These are phyloP conservation scores for Atrina japonica DNA, from an alignment of 2,888 invertebrate species.

Conservation along the genomic window DNA sequence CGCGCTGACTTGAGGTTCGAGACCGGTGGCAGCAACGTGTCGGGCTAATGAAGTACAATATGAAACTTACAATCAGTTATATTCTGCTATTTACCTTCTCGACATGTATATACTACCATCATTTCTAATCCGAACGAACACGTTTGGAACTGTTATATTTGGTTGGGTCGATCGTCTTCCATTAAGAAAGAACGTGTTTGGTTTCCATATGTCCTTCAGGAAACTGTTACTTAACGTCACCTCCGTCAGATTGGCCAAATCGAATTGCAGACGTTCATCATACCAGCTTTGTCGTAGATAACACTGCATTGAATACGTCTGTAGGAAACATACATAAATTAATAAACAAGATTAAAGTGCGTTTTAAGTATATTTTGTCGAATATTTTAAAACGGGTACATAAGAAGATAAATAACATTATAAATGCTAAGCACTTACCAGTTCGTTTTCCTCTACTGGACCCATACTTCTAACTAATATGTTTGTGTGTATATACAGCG, in stretches of 20 bases:
- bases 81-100: constrained; percentile 60
- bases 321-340: constrained; percentile 29
- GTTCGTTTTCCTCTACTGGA: constrained; percentile 91
- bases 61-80: no score
- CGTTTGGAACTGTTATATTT: constrained; percentile 97
- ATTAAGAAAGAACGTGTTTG: constrained; percentile 90
- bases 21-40: no score
- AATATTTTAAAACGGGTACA: neutral
- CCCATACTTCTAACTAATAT: constrained; percentile 84
- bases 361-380: no score
- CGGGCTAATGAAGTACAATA: no score
- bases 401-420: neutral
- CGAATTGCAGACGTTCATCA: constrained; percentile 73
- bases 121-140: constrained; percentile 88
- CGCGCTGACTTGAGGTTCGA: no score
- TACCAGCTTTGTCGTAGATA: constrained; percentile 78
- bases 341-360: no score
- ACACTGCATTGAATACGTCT: constrained; percentile 78
- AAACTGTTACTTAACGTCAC: constrained; percentile 85
- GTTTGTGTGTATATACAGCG: constrained; percentile 66
- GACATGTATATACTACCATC: constrained; percentile 73
- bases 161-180: constrained; percentile 90
- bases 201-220: constrained; percentile 96
- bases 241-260: constrained; percentile 69
- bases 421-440: constrained; percentile 83